phyloP scores from a whole-genome alignment of 2,113 vertebrate species.

The Lutjanus erythropterus region DNA sequence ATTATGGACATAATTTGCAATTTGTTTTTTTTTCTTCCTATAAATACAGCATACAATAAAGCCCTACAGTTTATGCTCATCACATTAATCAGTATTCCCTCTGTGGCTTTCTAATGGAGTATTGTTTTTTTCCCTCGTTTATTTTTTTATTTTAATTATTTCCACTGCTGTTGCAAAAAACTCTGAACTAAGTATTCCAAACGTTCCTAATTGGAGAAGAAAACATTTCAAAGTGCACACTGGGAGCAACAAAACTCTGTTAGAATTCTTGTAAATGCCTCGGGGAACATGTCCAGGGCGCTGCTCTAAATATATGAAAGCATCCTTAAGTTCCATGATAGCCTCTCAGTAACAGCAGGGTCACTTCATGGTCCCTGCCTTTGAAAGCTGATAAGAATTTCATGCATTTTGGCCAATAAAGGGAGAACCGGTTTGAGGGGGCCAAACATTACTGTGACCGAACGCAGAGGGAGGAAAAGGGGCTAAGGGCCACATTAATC shows the following conservation, averaged over 20 bases:
- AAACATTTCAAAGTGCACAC: slow-evolving; percentile 52
- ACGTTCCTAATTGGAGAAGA: slow-evolving; percentile 40
- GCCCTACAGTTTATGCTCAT: slow-evolving; percentile 26
- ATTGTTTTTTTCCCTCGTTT: slow-evolving; percentile 16
- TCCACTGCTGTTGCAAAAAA: slow-evolving; percentile 22
- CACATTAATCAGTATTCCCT: slow-evolving; percentile 32
- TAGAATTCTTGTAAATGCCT: slow-evolving; percentile 37
- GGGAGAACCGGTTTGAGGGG: slow-evolving; percentile 30
- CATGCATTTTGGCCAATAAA: slow-evolving; percentile 61
- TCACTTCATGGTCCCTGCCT: slow-evolving; percentile 41
- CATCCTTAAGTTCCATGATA: slow-evolving; percentile 38
- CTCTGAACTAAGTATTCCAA: slow-evolving; percentile 23
- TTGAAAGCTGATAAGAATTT: slow-evolving; percentile 71
- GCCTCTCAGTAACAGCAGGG: slow-evolving; percentile 39
- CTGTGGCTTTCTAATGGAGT: slow-evolving; percentile 33
- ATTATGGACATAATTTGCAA: slow-evolving; percentile 10
- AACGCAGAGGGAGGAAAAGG: slow-evolving; percentile 75
- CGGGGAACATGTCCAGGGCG: slow-evolving; percentile 18
- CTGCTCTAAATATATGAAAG: slow-evolving; percentile 45
- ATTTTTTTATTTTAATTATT: slow-evolving; percentile 28
- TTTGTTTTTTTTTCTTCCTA: neutral
- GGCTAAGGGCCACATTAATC: slow-evolving; percentile 84
- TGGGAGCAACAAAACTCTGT: slow-evolving; percentile 39
- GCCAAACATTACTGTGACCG: slow-evolving; percentile 71
- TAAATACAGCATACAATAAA: slow-evolving; percentile 8